Evolutionary conservation across 1,140 invertebrate species (phyloP), one percentile per base, ranked within the genome.

Genomic region (Lasaia peninsularis): DNA sequence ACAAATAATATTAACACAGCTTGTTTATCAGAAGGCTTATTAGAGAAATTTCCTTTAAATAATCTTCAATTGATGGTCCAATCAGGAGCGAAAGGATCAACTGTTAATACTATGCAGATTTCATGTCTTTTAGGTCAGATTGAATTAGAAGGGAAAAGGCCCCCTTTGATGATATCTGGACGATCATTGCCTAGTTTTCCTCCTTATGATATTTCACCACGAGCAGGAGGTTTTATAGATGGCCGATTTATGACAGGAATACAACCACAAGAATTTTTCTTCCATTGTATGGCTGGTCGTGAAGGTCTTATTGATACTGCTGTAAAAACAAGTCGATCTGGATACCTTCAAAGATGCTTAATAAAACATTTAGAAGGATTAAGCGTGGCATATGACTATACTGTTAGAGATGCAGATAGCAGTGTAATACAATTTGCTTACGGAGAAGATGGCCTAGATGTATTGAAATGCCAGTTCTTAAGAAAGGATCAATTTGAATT

Each of bases 261-360:
- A 63, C 93, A 96, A 74, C 98, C 98, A 0, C 97, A 98, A 88
- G 98, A 99, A 80, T 99, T 98, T 78, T 99, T 99, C 89, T 99
- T 99, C 87, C 98, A 99, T 92, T 99, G 98, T 80, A 99, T 99
- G 98, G 99, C 99, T 52, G 99, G 99, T 62, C 92, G 99, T 88
- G 99, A 99, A 92, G 94, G 95, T 89, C 90, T 96, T 1, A 95
- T 96, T 71, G 95, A 96, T 92, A 96, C 95, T 7, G 95, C 95
- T 61, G 95, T 96, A 0, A 96, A 96, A 89, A 99, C 99, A 6
- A 98, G 97, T 90, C 92, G 98, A 65, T 98, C 97, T 75, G 99
- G 99, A 68, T 99, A 99, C 85, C 91, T 99, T 52, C 99, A 99
- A 89, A 92, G 99, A 58, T 99, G 98, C 91, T 89, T 99, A 0